These are phyloP conservation scores for Anorthoa munda DNA, from an alignment of 2,888 invertebrate genomes.

Conservation along the genomic window DNA sequence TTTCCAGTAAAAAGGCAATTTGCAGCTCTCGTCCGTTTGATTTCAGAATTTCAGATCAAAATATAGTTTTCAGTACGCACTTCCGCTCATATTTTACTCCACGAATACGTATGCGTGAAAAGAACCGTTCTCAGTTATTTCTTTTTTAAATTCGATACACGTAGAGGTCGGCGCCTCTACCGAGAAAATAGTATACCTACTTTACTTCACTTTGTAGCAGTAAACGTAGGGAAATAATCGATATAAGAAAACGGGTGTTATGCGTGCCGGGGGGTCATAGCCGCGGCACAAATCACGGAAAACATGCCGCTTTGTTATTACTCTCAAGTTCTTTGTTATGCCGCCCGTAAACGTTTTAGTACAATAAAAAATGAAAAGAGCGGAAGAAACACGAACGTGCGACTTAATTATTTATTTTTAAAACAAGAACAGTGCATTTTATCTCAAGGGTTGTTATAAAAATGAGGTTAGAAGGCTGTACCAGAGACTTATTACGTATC, in stretches of 20 bases:
- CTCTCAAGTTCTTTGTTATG: slow-evolving; percentile 42
- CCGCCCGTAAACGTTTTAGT: slow-evolving; percentile 38
- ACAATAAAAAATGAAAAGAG: slow-evolving; percentile 39
- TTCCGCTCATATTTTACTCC: slow-evolving; percentile 38
- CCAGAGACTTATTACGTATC: too few species aligned
- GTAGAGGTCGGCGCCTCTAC: slow-evolving; percentile 44
- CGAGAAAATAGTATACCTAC: slow-evolving; percentile 53
- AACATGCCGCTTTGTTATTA: slow-evolving; percentile 38
- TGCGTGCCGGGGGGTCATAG: slow-evolving; percentile 55
- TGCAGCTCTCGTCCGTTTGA: slow-evolving; percentile 8
- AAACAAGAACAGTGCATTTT: slow-evolving; percentile 9
- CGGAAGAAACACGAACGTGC: slow-evolving; percentile 32
- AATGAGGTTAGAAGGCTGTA: slow-evolving; percentile 2
- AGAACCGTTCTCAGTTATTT: slow-evolving; percentile 61
- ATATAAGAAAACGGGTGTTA: slow-evolving; percentile 59
- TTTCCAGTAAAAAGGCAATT: slow-evolving; percentile 16
- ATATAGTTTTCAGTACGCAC: slow-evolving; percentile 52
- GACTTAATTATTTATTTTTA: slow-evolving; percentile 49
- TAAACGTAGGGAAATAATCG: slow-evolving; percentile 67
- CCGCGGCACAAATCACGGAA: slow-evolving; percentile 58
- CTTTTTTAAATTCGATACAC: slow-evolving; percentile 69
- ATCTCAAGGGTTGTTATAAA: slow-evolving; percentile 4
- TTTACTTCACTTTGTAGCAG: too few species aligned
- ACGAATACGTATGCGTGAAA: slow-evolving; percentile 54
- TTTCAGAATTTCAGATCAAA: slow-evolving; percentile 7